A percentile compares a stretch with the other conserved stretches of the same genome.
These are phyloP conservation scores for Limnephilus auricula DNA, from an alignment of 2,888 invertebrate species.

Conservation along the genomic window DNA sequence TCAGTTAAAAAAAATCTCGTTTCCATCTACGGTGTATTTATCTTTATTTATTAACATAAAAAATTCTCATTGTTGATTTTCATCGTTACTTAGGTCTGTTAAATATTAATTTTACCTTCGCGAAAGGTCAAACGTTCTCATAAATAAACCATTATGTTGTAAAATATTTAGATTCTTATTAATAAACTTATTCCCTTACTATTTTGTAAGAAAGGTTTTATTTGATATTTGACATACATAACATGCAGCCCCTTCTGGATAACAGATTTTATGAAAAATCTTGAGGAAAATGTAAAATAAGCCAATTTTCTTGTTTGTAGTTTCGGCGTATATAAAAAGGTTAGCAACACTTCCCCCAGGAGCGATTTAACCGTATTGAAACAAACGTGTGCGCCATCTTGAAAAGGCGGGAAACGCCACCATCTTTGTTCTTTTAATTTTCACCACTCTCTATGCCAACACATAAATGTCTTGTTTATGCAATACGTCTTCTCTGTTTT, in stretches of 20 bases:
- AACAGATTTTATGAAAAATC: not conserved
- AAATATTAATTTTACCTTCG: not conserved
- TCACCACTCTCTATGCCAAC: not conserved
- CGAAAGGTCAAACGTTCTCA: not conserved
- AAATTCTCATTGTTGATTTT: not conserved
- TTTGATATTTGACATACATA: not conserved
- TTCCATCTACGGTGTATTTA: not conserved
- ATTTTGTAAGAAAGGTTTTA: not conserved
- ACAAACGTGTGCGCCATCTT: slow-evolving; percentile 11
- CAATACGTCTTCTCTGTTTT: too few species aligned
- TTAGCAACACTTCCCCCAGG: slow-evolving; percentile 13
- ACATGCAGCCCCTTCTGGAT: not conserved
- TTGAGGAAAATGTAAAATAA: not conserved
- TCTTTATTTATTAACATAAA: not conserved
- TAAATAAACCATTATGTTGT: not conserved
- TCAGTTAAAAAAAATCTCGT: too few species aligned
- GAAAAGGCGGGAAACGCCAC: slow-evolving; percentile 8
- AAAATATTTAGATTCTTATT: too few species aligned
- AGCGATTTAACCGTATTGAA: slow-evolving; percentile 16
- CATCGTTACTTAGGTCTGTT: not conserved
- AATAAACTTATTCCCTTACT: too few species aligned
- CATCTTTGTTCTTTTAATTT: slow-evolving; percentile 2
- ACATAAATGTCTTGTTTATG: not conserved
- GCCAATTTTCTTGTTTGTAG: slow-evolving; percentile 7
- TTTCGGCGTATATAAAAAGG: not conserved